A percentile compares a stretch with the other conserved stretches of the same genome.
These are phyloP conservation scores for Drosophila nikananu DNA, from an alignment of 1,140 invertebrate species.

Conservation along the genomic window DNA sequence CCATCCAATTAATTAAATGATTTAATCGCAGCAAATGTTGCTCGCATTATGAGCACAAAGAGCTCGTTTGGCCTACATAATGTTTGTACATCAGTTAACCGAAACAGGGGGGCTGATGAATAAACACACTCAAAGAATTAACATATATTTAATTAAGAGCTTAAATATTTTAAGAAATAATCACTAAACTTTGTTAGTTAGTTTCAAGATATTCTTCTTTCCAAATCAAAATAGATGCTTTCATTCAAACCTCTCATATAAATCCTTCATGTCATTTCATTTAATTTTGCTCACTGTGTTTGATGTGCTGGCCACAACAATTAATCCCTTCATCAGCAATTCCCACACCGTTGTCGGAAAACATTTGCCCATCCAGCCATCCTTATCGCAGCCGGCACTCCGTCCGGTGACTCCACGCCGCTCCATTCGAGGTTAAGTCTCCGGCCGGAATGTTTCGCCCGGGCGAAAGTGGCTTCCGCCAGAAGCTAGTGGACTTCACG, in stretches of 20 bases:
- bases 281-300: slow-evolving; percentile 1
- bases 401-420: not conserved
- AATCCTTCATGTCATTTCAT: not conserved
- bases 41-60: slow-evolving; percentile 36
- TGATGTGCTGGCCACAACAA: slow-evolving; percentile 26
- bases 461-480: slow-evolving; percentile 24
- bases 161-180: not conserved
- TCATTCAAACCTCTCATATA: too few species aligned
- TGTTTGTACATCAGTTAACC: slow-evolving; percentile 10
- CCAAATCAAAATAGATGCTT: too few species aligned
- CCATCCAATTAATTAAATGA: slow-evolving; percentile 56
- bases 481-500: slow-evolving; percentile 34
- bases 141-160: not conserved
- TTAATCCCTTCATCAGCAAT: slow-evolving; percentile 43
- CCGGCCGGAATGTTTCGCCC: slow-evolving; percentile 39
- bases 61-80: slow-evolving; percentile 18
- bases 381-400: slow-evolving; percentile 39
- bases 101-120: slow-evolving; percentile 2
- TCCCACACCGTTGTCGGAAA: slow-evolving; percentile 20
- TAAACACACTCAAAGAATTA: not conserved
- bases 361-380: slow-evolving; percentile 20
- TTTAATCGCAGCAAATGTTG: slow-evolving; percentile 53
- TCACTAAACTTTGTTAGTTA: not conserved
- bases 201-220: not conserved
- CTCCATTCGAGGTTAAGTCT: slow-evolving; percentile 5